phyloP scores from a whole-genome alignment of 2,113 vertebrate species.

The Brachyhypopomus occidentalis region DNA sequence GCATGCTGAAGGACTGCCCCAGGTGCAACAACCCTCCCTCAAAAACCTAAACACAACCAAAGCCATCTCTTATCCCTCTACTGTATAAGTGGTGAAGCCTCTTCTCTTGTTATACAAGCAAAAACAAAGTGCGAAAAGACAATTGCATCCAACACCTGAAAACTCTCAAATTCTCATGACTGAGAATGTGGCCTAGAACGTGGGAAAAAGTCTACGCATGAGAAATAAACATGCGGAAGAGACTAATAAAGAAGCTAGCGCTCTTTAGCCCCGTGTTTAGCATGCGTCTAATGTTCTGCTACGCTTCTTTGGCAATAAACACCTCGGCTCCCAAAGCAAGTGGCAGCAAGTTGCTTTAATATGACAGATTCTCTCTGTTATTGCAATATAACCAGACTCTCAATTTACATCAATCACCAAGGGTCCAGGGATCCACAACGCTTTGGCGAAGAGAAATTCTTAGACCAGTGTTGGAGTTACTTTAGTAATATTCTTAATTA shows the following conservation, averaged over 20 bases:
- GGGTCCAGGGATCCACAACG: constrained; percentile 24
- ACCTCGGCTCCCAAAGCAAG: constrained; percentile 60
- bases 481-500: not conserved
- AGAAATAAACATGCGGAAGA: constrained; percentile 40
- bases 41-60: not conserved
- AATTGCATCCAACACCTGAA: constrained; percentile 10
- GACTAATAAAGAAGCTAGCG: constrained; percentile 61
- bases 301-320: constrained; percentile 59
- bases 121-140: not conserved
- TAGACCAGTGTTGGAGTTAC: constrained; percentile 23
- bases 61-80: not conserved
- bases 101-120: not conserved
- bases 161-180: not conserved
- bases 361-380: too few species aligned
- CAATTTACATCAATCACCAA: constrained; percentile 49
- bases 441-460: too few species aligned
- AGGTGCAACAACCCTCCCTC: constrained; percentile 11
- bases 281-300: constrained; percentile 64
- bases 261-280: constrained; percentile 70
- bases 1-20: constrained; percentile 41
- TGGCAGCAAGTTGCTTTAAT: constrained; percentile 65
- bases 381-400: constrained; percentile 57
- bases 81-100: too few species aligned
- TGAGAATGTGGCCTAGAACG: constrained; percentile 6
- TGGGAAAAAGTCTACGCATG: constrained; percentile 20